Base-by-base conservation (phyloP, 1,140 invertebrate species). In the Drosophila pectinifera region DNA sequence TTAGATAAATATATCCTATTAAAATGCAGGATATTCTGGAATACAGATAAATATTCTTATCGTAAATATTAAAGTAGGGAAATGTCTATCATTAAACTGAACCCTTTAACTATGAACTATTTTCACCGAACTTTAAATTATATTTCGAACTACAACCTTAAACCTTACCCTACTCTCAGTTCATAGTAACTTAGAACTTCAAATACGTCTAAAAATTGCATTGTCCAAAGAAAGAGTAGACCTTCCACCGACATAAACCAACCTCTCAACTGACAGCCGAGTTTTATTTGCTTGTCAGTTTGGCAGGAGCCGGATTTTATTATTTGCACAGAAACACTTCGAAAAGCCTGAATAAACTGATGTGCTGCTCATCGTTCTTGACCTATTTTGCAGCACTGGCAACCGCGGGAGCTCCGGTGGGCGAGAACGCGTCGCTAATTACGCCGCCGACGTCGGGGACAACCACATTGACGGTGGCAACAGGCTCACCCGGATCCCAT, bases 331-430 rank as follows among this genome's bases (percentile, higher is more conserved):
- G 67, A 16, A 54, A 34, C 55, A 56, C 42, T 67, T 67, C n/a
- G 26, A 45, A 36, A 74, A 34, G 22, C 34, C 24, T n/a, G n/a
- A n/a, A n/a, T n/a, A n/a, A 18, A 64, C 43, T 72, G 31, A 86
- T 86, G 65, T 16, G 39, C 22, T 62, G n/a, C 22, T 22, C 49
- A 65, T 65, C 64, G 20, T 89, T 88, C 56, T 67, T 88, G 46
- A 73, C 65, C 42, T 88, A 88, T 62, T 88, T 88, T 64, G 74
- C 76, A 89, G 83, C 84, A 11, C 63, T 86, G 51, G 62, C 75
- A 54, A 69, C 75, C 26, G 75, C 53, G 67, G 79, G 57, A 7
- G 16, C 72, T 18, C 41, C 57, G 6, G 49, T 88, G 28, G 63
- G 49, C 16, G 76, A 83, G 46, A 88, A 80, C 56, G 55, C 46